Percentiles rank a stretch among this genome's conserved stretches.
phyloP scores from a whole-genome alignment of 1,140 invertebrate genomes.

The Zaprionus kolodkinae region DNA sequence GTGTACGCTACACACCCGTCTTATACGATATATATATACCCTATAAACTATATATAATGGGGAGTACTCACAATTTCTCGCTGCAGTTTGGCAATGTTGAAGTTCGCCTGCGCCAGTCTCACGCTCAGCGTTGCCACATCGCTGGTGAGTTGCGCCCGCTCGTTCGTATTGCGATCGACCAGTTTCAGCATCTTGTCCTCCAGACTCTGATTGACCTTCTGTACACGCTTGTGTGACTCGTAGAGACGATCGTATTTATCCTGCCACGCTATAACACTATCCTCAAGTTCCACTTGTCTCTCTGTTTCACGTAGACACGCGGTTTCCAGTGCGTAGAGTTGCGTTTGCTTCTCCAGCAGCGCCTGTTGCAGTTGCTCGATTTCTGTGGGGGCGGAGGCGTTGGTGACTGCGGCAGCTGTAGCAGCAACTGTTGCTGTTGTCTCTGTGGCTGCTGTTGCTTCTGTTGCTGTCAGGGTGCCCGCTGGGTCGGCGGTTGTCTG shows the following conservation, averaged over 20 bases:
- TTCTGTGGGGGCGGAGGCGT: conserved; percentile 85
- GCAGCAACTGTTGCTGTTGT: conserved; percentile 12
- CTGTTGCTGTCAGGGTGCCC: conserved; percentile 34
- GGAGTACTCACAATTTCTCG: conserved; percentile 94
- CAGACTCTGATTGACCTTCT: conserved; percentile 97
- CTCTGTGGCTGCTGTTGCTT: conserved; percentile 11
- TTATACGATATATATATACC: too few species aligned
- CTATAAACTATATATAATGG: not conserved
- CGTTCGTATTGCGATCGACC: conserved; percentile 96
- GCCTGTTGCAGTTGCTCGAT: conserved; percentile 94
- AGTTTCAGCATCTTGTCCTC: conserved; percentile 97
- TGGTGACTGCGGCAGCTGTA: conserved; percentile 20
- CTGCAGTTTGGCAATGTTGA: conserved; percentile 93
- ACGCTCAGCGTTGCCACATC: conserved; percentile 95
- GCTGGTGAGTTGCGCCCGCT: conserved; percentile 93
- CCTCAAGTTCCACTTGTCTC: conserved; percentile 91
- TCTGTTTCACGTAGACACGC: conserved; percentile 92
- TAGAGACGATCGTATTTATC: conserved; percentile 96
- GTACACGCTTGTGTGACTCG: conserved; percentile 96
- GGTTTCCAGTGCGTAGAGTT: conserved; percentile 93
- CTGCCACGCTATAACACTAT: conserved; percentile 94
- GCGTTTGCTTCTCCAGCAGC: conserved; percentile 91
- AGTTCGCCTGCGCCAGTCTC: conserved; percentile 94
- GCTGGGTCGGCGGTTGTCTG: conserved; percentile 61
- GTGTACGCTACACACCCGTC: not conserved